Evolutionary conservation across 2,888 invertebrate species (phyloP), one percentile per base, ranked within the genome.

Genomic region (Panzeria rudis): DNA sequence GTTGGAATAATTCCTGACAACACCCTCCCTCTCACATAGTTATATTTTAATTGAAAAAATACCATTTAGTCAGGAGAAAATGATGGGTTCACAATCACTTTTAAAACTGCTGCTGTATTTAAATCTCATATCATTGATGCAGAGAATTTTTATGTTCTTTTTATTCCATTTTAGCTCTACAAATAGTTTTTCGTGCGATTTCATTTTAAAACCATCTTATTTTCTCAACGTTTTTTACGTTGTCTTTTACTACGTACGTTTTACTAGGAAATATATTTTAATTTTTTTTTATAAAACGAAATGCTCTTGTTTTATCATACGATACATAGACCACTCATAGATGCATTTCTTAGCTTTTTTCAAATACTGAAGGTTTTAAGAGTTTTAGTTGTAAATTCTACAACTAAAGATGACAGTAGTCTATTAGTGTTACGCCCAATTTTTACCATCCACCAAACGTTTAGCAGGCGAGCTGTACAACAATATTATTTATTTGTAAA

Each of bases 401-500:
- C 6, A 44, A 59, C 59, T 23, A 32, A 20, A 64, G 13, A 54
- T 66, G 64, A 7, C 66, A 56, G 17, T n/a, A 54, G 20, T 61
- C 13, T 29, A 38, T 61, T 29, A 38, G 41, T 66, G 13, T 15
- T 8, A 56, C 41, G 20, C 66, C 44, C 29, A n/a, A 35, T 52
- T 62, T 11, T 6, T 15, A 17, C 13, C 13, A n/a, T 9, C 44
- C 23, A 11, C 44, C 23, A 11, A 59, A 23, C 32, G 32, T 54
- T 71, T 56, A 32, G 29, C 20, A 13, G 29, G 29, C 23, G 13
- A 23, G 25, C 1, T 38, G 11, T 15, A 44, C n/a, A 61, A 35
- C 29, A 17, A 11, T 59, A 32, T 68, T 52, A 29, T 72, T 66
- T 73, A 56, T 73, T 59, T 66, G 38, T 54, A 32, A 50, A 73